Conservation (phyloP, 2,797 vertebrate species). For the Pangasius mekongensis region DNA sequence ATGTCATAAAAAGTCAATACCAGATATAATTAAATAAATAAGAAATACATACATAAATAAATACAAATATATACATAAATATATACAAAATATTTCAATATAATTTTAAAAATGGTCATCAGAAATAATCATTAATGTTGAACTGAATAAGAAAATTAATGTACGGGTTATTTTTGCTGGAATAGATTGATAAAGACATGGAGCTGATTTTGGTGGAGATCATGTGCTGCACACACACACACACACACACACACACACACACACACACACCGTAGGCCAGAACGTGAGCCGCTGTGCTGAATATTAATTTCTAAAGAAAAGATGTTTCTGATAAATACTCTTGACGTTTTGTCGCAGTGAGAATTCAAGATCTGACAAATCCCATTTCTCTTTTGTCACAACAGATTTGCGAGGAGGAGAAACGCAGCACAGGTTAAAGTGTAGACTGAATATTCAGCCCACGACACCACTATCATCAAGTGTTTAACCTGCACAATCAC, state of each 20-base stretch:
- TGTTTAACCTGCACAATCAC: neutral
- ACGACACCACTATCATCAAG: neutral
- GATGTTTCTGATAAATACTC: conserved; percentile 1
- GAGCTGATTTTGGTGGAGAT: neutral
- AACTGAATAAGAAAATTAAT: neutral
- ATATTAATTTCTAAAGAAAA: conserved; percentile 9
- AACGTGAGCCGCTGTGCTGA: neutral
- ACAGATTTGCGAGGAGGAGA: neutral
- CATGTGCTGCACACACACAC: neutral
- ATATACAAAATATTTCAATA: too few species aligned
- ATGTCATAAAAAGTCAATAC: too few species aligned
- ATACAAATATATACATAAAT: too few species aligned
- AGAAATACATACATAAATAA: too few species aligned
- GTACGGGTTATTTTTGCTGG: neutral
- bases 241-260: neutral
- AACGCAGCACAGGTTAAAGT: neutral
- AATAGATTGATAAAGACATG: neutral
- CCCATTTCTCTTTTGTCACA: neutral
- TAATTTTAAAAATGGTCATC: too few species aligned
- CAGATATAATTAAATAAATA: too few species aligned
- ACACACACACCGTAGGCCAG: neutral
- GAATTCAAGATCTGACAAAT: conserved; percentile 3
- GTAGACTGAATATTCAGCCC: neutral
- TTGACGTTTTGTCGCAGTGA: neutral
- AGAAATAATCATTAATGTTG: neutral